Percentiles rank a stretch among this genome's conserved stretches.
Evolutionary conservation across 1,140 invertebrate species (phyloP).

Genomic region (Calephelis nemesis): DNA sequence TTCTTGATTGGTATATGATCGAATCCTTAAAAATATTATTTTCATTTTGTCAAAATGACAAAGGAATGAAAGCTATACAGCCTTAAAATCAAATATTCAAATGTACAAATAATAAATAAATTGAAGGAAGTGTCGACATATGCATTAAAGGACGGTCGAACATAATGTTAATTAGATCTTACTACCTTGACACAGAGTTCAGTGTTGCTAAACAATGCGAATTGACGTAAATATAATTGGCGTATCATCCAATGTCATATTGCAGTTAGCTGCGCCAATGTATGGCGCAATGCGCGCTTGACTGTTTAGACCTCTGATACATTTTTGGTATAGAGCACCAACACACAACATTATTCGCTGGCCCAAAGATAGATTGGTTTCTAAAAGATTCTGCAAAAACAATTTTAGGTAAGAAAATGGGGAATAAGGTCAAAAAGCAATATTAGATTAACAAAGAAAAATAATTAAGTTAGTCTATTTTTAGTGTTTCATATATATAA

Average conservation of each 20-base stretch:
- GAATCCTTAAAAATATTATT: too few relatives aligned
- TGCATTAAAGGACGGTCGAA: neutral
- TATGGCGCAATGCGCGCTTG: slow-evolving; percentile 23
- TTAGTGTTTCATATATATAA: too few relatives aligned
- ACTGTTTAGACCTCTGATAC: neutral
- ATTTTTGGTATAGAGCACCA: neutral
- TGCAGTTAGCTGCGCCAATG: slow-evolving; percentile 20
- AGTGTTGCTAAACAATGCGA: slow-evolving; percentile 23
- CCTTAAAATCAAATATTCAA: slow-evolving; percentile 4
- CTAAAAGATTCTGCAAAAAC: too few relatives aligned
- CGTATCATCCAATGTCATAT: slow-evolving; percentile 25
- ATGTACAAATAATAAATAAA: neutral
- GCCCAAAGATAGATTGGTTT: too few relatives aligned
- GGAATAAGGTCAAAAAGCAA: too few relatives aligned
- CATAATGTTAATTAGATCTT: slow-evolving; percentile 8
- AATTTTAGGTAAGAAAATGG: too few relatives aligned
- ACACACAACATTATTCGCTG: neutral
- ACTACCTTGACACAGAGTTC: slow-evolving; percentile 20
- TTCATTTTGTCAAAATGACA: neutral
- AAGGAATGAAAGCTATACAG: neutral
- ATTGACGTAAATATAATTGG: slow-evolving; percentile 23
- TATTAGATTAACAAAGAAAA: too few relatives aligned
- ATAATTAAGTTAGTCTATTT: too few relatives aligned
- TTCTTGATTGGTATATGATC: too few relatives aligned
- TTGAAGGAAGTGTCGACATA: neutral